Evolutionary conservation across 2,888 invertebrate species (phyloP).

Genomic region (Caenorhabditis angaria): DNA sequence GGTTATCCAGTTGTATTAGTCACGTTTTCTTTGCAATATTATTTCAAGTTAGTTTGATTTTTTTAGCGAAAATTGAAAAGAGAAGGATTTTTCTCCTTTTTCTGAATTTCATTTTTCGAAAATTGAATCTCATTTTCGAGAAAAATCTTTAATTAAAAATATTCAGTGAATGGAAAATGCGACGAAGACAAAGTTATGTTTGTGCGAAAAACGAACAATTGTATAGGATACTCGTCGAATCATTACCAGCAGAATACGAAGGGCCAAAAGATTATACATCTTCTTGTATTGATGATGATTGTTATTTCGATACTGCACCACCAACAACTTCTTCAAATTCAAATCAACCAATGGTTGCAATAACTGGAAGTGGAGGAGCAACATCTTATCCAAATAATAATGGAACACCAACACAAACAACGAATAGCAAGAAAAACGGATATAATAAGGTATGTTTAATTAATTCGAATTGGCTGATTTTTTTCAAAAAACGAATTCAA

Average conservation of each 20-base stretch:
- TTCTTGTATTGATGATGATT: conserved; percentile 30
- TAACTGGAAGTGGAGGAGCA: neutral
- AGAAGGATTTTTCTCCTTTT: neutral
- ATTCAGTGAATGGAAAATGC: conserved; percentile 64
- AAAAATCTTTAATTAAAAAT: too few species aligned
- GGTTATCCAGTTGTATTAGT: conserved; percentile 93
- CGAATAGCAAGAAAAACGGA: conserved; percentile 8
- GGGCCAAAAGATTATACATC: conserved; percentile 53
- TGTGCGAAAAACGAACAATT: conserved; percentile 78
- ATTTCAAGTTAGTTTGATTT: conserved; percentile 49
- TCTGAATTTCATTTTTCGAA: neutral
- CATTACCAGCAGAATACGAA: conserved; percentile 66
- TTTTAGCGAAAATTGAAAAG: conserved; percentile 6
- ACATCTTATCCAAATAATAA: neutral
- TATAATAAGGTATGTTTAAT: conserved; percentile 4
- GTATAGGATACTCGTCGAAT: conserved; percentile 62
- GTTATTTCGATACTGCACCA: neutral
- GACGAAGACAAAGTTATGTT: conserved; percentile 84
- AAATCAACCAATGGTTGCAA: neutral
- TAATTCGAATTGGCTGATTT: too few species aligned
- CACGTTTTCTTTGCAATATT: conserved; percentile 57
- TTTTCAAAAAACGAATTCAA: too few species aligned
- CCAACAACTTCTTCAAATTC: neutral
- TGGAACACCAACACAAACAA: neutral
- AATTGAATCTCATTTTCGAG: too few species aligned